Percentiles rank a stretch among this genome's conserved stretches.
Conservation (phyloP, 2,888 invertebrate genomes). For the Napeogenes sylphis region DNA sequence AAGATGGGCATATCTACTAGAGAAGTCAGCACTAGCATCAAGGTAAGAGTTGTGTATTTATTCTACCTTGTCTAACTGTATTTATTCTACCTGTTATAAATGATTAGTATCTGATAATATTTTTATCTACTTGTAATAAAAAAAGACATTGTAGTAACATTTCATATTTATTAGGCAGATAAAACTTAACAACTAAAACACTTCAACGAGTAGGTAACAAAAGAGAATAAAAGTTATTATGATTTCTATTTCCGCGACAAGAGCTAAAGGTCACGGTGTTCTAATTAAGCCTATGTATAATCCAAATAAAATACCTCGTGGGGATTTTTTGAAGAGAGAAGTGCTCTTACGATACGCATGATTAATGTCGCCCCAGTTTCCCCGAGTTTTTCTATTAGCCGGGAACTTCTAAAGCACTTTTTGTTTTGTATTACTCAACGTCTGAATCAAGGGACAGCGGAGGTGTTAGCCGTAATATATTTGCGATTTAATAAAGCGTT, state of each 20-base stretch:
- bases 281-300: slow-evolving; percentile 31
- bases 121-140: too few relatives aligned
- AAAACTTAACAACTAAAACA: too few relatives aligned
- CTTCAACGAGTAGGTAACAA: too few relatives aligned
- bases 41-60: slow-evolving; percentile 72
- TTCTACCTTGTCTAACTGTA: too few relatives aligned
- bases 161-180: too few relatives aligned
- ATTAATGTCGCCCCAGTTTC: slow-evolving; percentile 37
- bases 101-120: too few relatives aligned
- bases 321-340: slow-evolving; percentile 24
- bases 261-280: slow-evolving; percentile 6
- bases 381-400: slow-evolving; percentile 37
- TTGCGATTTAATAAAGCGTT: slow-evolving; percentile 17
- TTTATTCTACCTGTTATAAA: too few relatives aligned
- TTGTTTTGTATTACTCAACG: slow-evolving; percentile 38
- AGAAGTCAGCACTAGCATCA: slow-evolving; percentile 86
- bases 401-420: slow-evolving; percentile 36
- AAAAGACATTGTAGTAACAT: too few relatives aligned
- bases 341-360: slow-evolving; percentile 31
- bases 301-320: slow-evolving; percentile 21
- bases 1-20: slow-evolving; percentile 97
- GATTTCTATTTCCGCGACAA: too few relatives aligned
- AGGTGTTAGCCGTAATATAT: slow-evolving; percentile 17
- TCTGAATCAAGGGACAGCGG: slow-evolving; percentile 17
- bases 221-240: too few relatives aligned